Evolutionary conservation across 1,140 invertebrate species (phyloP).

Genomic region (Drosophila subobscura): DNA sequence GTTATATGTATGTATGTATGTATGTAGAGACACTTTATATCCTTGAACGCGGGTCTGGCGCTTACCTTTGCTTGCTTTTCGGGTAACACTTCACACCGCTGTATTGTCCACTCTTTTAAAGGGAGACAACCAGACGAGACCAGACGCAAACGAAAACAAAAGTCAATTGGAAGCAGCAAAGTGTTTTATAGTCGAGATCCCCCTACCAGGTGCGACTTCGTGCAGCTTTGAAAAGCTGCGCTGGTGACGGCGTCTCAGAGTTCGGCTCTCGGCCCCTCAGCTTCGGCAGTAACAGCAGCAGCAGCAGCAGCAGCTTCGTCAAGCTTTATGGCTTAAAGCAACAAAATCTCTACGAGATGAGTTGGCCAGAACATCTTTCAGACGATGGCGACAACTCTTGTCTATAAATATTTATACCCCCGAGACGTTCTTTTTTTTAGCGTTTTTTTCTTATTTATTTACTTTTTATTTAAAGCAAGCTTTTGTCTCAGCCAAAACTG

Average conservation of each 20-base stretch:
- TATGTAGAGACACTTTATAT: conserved; percentile 55
- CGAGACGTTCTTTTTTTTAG: conserved; percentile 30
- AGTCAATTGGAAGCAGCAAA: conserved; percentile 75
- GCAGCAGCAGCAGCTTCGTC: neutral
- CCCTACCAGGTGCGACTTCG: conserved; percentile 33
- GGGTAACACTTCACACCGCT: conserved; percentile 48
- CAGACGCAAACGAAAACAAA: conserved; percentile 82
- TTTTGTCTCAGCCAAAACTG: conserved; percentile 54
- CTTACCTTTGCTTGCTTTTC: conserved; percentile 71
- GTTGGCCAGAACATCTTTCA: conserved; percentile 61
- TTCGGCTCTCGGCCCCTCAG: conserved; percentile 6
- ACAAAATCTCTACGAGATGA: conserved; percentile 34
- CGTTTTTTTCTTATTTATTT: conserved; percentile 64
- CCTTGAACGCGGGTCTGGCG: conserved; percentile 49
- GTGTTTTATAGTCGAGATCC: conserved; percentile 68
- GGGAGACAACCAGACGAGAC: conserved; percentile 79
- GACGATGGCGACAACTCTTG: conserved; percentile 61
- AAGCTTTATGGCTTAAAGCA: neutral
- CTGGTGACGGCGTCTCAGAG: conserved; percentile 9
- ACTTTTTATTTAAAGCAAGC: conserved; percentile 68
- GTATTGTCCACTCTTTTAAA: conserved; percentile 43
- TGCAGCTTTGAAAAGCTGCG: conserved; percentile 49
- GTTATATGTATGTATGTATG: conserved; percentile 3
- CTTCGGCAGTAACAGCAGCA: conserved; percentile 27
- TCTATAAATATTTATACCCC: conserved; percentile 73